Evolutionary conservation across 2,113 vertebrate species (phyloP), one percentile per base, ranked within the genome.

Genomic region (Eleginops maclovinus): DNA sequence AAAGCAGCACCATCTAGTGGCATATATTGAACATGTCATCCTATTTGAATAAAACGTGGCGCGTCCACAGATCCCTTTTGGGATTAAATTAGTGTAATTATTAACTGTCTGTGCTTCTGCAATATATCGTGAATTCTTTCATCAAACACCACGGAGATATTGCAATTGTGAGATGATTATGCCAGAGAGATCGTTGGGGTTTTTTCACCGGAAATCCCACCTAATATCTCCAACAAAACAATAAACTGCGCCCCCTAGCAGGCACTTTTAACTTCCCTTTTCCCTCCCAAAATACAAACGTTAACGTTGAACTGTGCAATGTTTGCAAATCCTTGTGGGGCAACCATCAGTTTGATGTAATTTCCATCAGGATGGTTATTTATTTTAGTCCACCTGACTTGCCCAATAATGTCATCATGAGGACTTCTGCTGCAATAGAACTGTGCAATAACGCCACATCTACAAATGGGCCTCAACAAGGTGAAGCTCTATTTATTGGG

Each of bases 1-100:
- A 66, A 54, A 82, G 58, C 73, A 87, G 31, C 60, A 24, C 81
- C 86, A 90, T 84, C 92, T 89, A 83, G 80, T 72, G 88, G 67
- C 16, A 16, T 43, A 53, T 9, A 31, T 0, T 7, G n/a, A 46
- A 63, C 24, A 72, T 31, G 21, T 5, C 55, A 79, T 21, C 5
- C 2, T 8, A 11, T 51, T 11, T 31, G 4, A n/a, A 1, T 4
- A 1, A 56, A 41, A 22, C 21, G 0, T 16, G 43, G 24, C 36
- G 11, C 22, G 19, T 69, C 17, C 50, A 24, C 9, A 49, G 7
- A 36, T 36, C 31, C 5, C 5, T 31, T 31, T 31, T 31, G 31
- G 31, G 31, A 6, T 31, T 31, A 31, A 31, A 10, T 2, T 44
- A 3, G 13, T 47, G 14, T 14, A 8, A 2, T 17, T 2, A 10